These are phyloP conservation scores for Gnathonemus echidnorhynchus DNA, from an alignment of 2,113 vertebrate genomes.

Conservation along the genomic window DNA sequence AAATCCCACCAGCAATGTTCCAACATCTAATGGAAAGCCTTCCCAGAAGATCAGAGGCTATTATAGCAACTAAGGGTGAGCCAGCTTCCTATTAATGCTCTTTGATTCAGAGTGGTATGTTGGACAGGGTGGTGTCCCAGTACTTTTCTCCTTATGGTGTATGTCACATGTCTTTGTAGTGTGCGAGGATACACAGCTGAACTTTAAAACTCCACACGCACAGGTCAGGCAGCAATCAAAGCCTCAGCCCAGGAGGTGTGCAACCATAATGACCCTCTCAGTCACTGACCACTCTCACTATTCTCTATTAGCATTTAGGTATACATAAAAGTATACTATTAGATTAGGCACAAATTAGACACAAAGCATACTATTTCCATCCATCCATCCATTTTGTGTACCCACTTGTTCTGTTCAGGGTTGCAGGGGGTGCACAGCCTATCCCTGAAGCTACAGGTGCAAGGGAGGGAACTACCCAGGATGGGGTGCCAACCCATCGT, in stretches of 20 bases:
- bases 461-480: background rate
- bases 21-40: background rate
- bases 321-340: background rate
- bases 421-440: background rate
- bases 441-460: background rate
- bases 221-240: background rate
- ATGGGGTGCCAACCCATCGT: background rate
- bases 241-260: background rate
- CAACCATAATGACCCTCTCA: background rate
- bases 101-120: background rate
- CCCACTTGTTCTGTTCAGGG: background rate
- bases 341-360: background rate
- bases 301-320: background rate
- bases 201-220: background rate
- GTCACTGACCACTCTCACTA: background rate
- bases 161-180: background rate
- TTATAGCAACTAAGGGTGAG: background rate
- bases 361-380: background rate
- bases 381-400: background rate
- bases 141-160: background rate
- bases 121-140: background rate
- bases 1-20: background rate
- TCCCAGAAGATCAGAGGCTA: background rate
- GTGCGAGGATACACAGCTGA: background rate
- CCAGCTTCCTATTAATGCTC: background rate